Percentiles rank a stretch among this genome's conserved stretches.
phyloP scores from a whole-genome alignment of 2,888 invertebrate species.

The Mesochorus sp. region DNA sequence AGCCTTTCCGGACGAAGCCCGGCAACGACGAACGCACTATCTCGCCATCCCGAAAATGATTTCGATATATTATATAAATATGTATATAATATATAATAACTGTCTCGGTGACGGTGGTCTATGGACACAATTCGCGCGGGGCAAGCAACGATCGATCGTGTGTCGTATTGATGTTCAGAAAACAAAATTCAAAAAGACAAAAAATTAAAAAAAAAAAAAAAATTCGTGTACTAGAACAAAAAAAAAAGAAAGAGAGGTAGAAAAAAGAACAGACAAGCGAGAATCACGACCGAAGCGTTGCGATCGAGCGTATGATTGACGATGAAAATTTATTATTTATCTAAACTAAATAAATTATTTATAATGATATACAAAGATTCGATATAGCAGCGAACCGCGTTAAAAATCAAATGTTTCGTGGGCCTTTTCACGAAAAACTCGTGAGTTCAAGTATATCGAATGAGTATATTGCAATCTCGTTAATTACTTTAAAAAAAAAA shows the following conservation, averaged over 20 bases:
- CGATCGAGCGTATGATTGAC: constrained; percentile 6
- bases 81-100: not conserved
- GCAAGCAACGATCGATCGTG: constrained; percentile 14
- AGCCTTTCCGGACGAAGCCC: constrained; percentile 33
- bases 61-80: constrained; percentile 23
- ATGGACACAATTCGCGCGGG: not conserved
- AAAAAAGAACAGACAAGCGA: no score
- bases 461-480: not conserved
- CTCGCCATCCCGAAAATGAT: constrained; percentile 32
- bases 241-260: not conserved
- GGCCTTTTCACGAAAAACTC: no score
- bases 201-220: not conserved
- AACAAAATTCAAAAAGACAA: not conserved
- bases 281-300: constrained; percentile 17
- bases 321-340: constrained; percentile 17
- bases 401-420: no score
- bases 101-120: not conserved
- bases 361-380: constrained; percentile 2
- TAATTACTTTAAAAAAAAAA: not conserved
- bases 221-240: no score
- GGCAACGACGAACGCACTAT: constrained; percentile 14
- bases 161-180: not conserved
- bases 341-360: constrained; percentile 45
- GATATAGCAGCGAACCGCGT: not conserved
- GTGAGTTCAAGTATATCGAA: not conserved